These are phyloP conservation scores for Mythimna ferrago DNA, from an alignment of 2,888 invertebrate genomes.

Conservation along the genomic window DNA sequence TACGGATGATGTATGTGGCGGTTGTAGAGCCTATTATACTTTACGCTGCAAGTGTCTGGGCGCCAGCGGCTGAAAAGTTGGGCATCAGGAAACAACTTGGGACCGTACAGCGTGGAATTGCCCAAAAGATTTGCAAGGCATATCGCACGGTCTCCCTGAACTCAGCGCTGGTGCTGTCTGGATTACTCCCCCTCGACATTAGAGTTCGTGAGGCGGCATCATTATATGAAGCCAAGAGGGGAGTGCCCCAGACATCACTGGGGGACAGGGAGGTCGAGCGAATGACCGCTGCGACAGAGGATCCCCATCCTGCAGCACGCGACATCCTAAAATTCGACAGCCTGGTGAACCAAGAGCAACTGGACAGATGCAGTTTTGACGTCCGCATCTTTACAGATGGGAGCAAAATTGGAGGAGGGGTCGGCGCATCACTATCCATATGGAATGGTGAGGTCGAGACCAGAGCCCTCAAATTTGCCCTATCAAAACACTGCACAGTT, in stretches of 20 bases:
- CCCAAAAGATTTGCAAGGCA: conserved; percentile 36
- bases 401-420: not conserved
- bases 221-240: conserved; percentile 1
- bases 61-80: no score
- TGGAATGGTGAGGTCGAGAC: not conserved
- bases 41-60: no score
- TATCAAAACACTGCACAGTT: not conserved
- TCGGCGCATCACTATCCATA: not conserved
- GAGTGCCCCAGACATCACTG: not conserved
- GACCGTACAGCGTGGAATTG: conserved; percentile 34
- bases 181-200: conserved; percentile 1
- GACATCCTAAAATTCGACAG: not conserved
- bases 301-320: not conserved
- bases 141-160: conserved; percentile 47
- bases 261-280: conserved; percentile 1
- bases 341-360: not conserved
- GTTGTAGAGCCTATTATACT: no score
- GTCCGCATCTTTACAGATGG: not conserved
- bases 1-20: no score
- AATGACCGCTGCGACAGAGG: not conserved
- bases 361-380: not conserved
- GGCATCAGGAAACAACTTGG: not conserved
- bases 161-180: conserved; percentile 6
- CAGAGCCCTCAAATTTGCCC: not conserved
- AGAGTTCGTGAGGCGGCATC: not conserved